Conservation (phyloP, 2,797 vertebrate genomes). For the Sparidentex hasta region DNA sequence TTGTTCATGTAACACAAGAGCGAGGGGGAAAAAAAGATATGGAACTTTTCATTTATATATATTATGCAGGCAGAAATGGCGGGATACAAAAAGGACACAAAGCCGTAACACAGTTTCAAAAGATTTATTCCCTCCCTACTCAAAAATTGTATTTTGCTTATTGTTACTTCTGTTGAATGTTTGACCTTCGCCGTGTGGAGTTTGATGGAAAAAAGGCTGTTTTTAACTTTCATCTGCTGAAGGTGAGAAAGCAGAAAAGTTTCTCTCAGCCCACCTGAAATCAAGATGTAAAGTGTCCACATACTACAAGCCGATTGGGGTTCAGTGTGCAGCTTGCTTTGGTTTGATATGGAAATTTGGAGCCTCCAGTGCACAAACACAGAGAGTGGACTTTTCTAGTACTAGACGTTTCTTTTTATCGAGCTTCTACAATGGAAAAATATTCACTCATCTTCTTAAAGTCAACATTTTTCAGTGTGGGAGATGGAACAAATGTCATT, state of each 20-base stretch:
- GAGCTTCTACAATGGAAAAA: not conserved
- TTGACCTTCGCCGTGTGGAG: conserved; percentile 9
- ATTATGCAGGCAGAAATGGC: not conserved
- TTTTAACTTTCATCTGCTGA: conserved; percentile 1
- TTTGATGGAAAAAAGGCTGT: not conserved
- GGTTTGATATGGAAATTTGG: not conserved
- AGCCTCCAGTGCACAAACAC: not conserved
- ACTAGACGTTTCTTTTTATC: no score
- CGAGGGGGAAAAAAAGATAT: not conserved
- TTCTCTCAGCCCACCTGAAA: not conserved
- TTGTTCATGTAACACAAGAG: not conserved
- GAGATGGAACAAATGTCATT: not conserved
- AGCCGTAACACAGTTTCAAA: not conserved
- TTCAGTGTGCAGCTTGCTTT: not conserved
- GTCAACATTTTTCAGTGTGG: not conserved
- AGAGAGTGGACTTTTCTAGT: not conserved
- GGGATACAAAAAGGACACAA: not conserved
- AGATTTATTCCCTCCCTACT: not conserved
- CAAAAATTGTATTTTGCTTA: not conserved
- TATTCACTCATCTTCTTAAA: not conserved
- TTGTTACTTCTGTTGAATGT: not conserved
- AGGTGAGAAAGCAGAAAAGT: not conserved
- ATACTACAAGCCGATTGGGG: not conserved
- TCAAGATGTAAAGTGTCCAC: not conserved
- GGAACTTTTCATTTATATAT: not conserved